Evolutionary conservation across 2,797 vertebrate genomes (phyloP), one percentile per base, ranked within the genome.

Genomic region (Siniperca obscura): DNA sequence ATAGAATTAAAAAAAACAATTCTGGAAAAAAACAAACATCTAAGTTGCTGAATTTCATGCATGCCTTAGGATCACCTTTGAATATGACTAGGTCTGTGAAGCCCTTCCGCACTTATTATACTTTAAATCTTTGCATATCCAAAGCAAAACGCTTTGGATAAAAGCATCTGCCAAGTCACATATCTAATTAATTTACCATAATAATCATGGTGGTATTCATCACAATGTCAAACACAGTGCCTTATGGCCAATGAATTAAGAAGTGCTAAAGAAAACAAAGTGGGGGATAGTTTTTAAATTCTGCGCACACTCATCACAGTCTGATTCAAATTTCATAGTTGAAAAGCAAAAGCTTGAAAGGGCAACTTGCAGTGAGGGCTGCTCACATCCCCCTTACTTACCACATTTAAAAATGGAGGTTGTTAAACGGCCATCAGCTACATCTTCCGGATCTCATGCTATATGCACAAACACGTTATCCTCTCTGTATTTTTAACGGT

Each of bases 171-270:
- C 64, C 21, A 66, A 76, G 46, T 74, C 73, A 79, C 68, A 70
- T 66, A 73, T 81, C 62, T 57, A 61, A 78, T 72, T 74, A 1
- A 69, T 85, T 87, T 81, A 53, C 17, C 74, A 7, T 80, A 71
- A 76, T 64, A 82, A 84, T 67, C 65, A 56, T 7, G 13, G 53
- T 86, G 80, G 60, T 68, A 91, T 89, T 85, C 79, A 82, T 79
- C 36, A 75, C 86, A 91, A 88, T 88, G 76, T 85, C 80, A 86
- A 71, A 71, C 71, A 64, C 16, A 36, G 52, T 17, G 55, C 30
- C 40, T 78, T 5, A 1, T 56, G 56, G 8, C 53, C 61, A 81
- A 78, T 42, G 30, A 60, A 73, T 79, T 34, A 62, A 38, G 53
- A 53, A 52, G 12, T 25, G 61, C 6, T 44, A 9, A 56, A 59